A percentile compares a stretch with the other conserved stretches of the same genome.
Conservation (phyloP, 2,888 invertebrate genomes). For the Ephialtes manifestator region DNA sequence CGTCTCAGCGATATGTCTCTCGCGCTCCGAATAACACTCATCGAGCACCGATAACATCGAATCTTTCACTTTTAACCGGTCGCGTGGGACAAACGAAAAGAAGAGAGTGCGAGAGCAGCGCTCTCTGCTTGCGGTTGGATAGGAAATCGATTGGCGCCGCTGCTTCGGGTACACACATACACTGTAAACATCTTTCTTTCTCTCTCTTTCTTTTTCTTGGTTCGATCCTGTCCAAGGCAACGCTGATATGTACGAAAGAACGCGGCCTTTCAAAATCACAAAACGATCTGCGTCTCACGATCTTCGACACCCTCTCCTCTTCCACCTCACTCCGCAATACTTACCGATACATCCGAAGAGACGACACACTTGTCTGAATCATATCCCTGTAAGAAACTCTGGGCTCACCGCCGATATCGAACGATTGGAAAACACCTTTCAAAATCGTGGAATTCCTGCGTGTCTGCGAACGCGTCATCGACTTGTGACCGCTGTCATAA, state of each 20-base stretch:
- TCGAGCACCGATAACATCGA: conserved; percentile 46
- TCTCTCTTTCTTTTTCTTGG: not conserved
- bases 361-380: conserved; percentile 42
- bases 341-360: not conserved
- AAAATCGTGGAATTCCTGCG: conserved; percentile 51
- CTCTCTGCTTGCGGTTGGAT: conserved; percentile 5
- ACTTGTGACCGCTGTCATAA: not conserved
- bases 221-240: conserved; percentile 15
- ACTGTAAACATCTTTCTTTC: not conserved
- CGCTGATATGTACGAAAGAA: conserved; percentile 2
- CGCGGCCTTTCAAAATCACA: conserved; percentile 43
- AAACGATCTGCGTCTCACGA: conserved; percentile 15
- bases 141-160: conserved; percentile 62
- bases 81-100: not conserved
- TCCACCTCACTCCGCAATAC: not conserved
- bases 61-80: conserved; percentile 58
- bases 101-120: conserved; percentile 38
- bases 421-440: conserved; percentile 55
- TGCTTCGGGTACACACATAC: not conserved
- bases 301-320: conserved; percentile 11
- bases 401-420: conserved; percentile 11
- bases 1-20: conserved; percentile 31
- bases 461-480: conserved; percentile 50
- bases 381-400: conserved; percentile 42
- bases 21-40: conserved; percentile 52